Base-by-base conservation (phyloP, 2,797 vertebrate species). In the Alauda arvensis region DNA sequence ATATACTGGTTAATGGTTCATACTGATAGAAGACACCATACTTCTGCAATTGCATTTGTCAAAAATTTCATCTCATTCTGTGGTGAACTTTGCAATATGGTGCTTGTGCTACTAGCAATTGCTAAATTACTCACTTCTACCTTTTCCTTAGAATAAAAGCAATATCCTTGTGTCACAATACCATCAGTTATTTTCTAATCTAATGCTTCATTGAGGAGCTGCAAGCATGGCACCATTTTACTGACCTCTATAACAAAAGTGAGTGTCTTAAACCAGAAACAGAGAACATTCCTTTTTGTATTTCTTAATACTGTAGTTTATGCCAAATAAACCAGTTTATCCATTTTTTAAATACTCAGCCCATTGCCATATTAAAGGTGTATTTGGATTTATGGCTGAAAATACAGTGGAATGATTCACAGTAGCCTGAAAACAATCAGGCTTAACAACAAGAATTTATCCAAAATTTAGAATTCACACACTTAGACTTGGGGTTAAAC, bases 151-250 rank as follows among this genome's bases (percentile, higher is more conserved):
- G 94, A 97, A 95, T 95, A 96, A 88, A 72, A 87, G 89, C 82
- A 83, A 72, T 76, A 94, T 77, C 78, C 79, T 40, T 84, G 89
- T 75, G 86, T 91, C 79, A 79, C 91, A 83, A 93, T 67, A 94
- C 80, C 95, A 93, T 90, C 89, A 94, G 81, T 95, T 95, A 96
- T 96, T 97, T 97, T 96, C 95, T 89, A 93, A 95, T 84, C 90
- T 93, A 94, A 61, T 92, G 82, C 77, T 92, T 96, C 94, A 85
- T 65, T 94, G 92, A 95, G 90, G 43, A 96, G 51, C 75, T 31
- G 19, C 40, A 85, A 81, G 88, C 68, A 75, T 72, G 77, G 94
- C 69, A 91, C 69, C 34, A 37, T 52, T 46, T 83, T 25, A 63
- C 53, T 87, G 79, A 88, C 45, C 65, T 66, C 59, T 68, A 20